Evolutionary conservation across 2,888 invertebrate genomes (phyloP).

Genomic region (Rhamnusium bicolor): DNA sequence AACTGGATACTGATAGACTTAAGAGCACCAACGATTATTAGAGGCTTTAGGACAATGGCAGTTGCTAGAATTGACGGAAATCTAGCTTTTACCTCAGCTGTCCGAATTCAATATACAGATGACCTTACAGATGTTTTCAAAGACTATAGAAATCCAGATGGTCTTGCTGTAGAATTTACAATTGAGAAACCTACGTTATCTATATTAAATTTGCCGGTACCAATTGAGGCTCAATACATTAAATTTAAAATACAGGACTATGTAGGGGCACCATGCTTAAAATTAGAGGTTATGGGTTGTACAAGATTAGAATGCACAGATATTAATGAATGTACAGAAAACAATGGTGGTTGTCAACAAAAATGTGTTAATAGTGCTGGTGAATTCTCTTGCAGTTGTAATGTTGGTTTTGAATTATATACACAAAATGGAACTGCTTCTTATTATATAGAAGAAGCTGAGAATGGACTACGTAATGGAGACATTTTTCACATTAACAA

Average conservation of each 20-base stretch:
- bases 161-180: conserved; percentile 93
- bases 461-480: conserved; percentile 90
- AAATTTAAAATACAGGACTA: conserved; percentile 91
- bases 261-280: conserved; percentile 89
- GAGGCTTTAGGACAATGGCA: conserved; percentile 93
- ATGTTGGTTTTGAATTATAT: conserved; percentile 93
- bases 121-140: conserved; percentile 91
- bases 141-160: conserved; percentile 94
- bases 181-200: conserved; percentile 93
- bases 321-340: conserved; percentile 88
- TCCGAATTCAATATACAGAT: conserved; percentile 90
- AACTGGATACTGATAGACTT: conserved; percentile 93
- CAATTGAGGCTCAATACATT: conserved; percentile 91
- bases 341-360: conserved; percentile 94
- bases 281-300: conserved; percentile 94
- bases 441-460: conserved; percentile 83
- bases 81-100: conserved; percentile 91
- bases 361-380: conserved; percentile 94
- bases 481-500: conserved; percentile 92
- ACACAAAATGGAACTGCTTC: conserved; percentile 92
- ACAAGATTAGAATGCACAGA: conserved; percentile 91
- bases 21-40: conserved; percentile 89
- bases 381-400: conserved; percentile 90
- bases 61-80: conserved; percentile 87
- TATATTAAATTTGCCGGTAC: conserved; percentile 90